Evolutionary conservation across 2,797 vertebrate genomes (phyloP), one percentile per base, ranked within the genome.

Genomic region (Notoglanidium macrostoma): DNA sequence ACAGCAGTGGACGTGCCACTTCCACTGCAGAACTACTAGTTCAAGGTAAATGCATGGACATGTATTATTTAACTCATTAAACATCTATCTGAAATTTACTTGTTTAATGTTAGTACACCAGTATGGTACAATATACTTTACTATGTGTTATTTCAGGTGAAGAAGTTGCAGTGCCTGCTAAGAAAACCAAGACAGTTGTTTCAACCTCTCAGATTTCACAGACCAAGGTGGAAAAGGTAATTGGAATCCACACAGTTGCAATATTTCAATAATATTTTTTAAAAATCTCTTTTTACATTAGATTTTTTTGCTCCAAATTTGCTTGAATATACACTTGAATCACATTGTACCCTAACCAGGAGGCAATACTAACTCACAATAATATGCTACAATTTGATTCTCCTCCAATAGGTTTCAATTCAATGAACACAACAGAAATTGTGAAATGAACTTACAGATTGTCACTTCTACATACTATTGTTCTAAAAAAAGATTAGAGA

Each of bases 1-100:
- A 99, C 94, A 98, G 96, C 63, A 96, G 98, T 72, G 98, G 98
- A 93, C 97, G 98, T 85, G 98, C 98, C 91, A 99, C 98, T 90
- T 99, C 97, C 83, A 99, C 98, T 78, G 97, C 97, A 1, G 98
- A 99, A 91, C 94, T 99, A 84, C 95, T 98, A 85, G 97, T 82
- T 76, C 67, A 70, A 84, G 51, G 61, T 70, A 65, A 29, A 68
- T 84, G 26, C 17, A 70, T n/a, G 4, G 19, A 65, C 29, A 35
- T 70, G 19, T 54, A 29, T 65, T 63, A 57, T 26, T 55, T 59
- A 49, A 44, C 1, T 44, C 5, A 77, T 67, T 40, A 77, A 57
- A 1, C 15, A 26, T 78, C 57, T 32, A 32, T 70, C 29, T 35
- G n/a, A 3, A 63, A 26, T 35, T 11, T 14, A 57, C 11, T 32